A percentile compares a stretch with the other conserved stretches of the same genome.
These are phyloP conservation scores for Chaetodon auriga DNA, from an alignment of 2,113 vertebrate species.

Conservation along the genomic window DNA sequence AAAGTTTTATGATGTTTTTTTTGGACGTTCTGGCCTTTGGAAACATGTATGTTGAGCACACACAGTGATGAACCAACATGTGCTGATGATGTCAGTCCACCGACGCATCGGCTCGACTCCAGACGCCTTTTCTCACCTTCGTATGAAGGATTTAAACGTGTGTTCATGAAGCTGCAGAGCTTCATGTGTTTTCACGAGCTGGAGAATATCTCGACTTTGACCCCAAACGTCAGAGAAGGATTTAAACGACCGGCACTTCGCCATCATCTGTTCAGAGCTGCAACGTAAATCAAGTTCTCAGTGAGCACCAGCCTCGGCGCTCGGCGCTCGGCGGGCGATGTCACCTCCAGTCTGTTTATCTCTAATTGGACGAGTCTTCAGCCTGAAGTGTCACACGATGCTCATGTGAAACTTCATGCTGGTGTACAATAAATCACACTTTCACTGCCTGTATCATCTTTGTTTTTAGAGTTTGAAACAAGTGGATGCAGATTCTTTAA, in stretches of 20 bases:
- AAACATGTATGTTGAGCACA: too few relatives aligned
- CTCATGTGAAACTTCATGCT: conserved; percentile 2
- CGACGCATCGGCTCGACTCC: too few relatives aligned
- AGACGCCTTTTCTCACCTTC: neutral
- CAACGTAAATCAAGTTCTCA: neutral
- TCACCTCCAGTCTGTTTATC: neutral
- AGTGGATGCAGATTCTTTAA: neutral
- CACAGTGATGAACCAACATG: too few relatives aligned
- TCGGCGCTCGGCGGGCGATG: neutral
- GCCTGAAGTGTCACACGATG: neutral
- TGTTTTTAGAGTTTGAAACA: neutral
- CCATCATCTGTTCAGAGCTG: neutral
- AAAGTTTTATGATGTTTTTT: too few relatives aligned
- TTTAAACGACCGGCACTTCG: neutral
- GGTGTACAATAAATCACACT: neutral
- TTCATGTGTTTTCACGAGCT: conserved; percentile 14
- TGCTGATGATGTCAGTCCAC: too few relatives aligned
- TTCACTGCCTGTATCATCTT: neutral
- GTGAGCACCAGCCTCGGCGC: neutral
- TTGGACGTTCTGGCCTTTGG: too few relatives aligned
- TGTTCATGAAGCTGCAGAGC: neutral
- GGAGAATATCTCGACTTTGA: conserved; percentile 1
- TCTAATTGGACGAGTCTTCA: conserved; percentile 6
- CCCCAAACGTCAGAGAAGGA: neutral
- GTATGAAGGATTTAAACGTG: neutral